phyloP scores from a whole-genome alignment of 2,888 invertebrate genomes.

The Aphidius colemani region DNA sequence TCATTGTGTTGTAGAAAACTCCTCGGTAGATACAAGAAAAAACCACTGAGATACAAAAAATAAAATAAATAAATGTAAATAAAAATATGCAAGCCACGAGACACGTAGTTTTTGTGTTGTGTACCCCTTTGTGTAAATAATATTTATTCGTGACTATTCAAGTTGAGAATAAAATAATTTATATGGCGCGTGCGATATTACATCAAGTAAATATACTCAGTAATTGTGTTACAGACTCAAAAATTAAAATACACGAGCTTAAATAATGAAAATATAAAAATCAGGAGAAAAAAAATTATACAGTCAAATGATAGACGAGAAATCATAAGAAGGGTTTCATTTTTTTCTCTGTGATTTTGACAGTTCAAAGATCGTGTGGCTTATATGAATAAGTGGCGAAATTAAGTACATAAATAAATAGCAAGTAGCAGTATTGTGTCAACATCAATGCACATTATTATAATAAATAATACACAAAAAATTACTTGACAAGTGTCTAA shows the following conservation, averaged over 20 bases:
- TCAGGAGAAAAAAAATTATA: slow-evolving; percentile 10
- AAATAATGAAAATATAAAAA: not conserved
- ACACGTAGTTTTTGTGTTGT: not conserved
- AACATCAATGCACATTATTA: slow-evolving; percentile 26
- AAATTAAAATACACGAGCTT: too few relatives aligned
- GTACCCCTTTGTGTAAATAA: slow-evolving; percentile 1
- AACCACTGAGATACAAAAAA: too few relatives aligned
- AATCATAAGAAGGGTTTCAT: slow-evolving; percentile 1
- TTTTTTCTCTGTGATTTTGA: not conserved
- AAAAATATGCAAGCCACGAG: slow-evolving; percentile 21
- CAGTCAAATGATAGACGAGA: slow-evolving; percentile 2
- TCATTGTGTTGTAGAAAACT: too few relatives aligned
- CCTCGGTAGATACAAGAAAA: too few relatives aligned
- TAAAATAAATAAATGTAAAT: not conserved
- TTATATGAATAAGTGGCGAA: slow-evolving; percentile 24
- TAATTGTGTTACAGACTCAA: too few relatives aligned
- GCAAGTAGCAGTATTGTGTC: slow-evolving; percentile 17
- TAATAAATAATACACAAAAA: slow-evolving; percentile 16
- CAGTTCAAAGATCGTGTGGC: slow-evolving; percentile 24
- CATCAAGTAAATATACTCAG: too few relatives aligned
- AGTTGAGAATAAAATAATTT: not conserved
- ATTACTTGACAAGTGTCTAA: slow-evolving; percentile 20
- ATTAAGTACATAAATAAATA: not conserved
- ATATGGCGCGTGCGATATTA: slow-evolving; percentile 6
- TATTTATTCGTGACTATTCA: slow-evolving; percentile 19